Evolutionary conservation across 1,140 invertebrate species (phyloP).

Genomic region (Drosophila pachea): DNA sequence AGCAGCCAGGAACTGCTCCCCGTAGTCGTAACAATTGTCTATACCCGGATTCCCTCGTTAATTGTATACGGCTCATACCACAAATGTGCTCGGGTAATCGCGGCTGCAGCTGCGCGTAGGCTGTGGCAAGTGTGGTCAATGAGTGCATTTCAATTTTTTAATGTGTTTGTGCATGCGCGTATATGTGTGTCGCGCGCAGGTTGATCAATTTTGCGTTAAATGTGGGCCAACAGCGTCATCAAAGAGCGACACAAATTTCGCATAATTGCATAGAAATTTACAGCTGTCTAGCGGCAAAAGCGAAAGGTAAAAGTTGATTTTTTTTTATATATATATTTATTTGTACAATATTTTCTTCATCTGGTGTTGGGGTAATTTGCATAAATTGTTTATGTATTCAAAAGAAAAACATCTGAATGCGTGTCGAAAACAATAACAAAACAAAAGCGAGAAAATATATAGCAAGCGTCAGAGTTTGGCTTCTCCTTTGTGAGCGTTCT

Average conservation of each 20-base stretch:
- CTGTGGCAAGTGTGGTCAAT: slow-evolving; percentile 14
- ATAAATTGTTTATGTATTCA: slow-evolving; percentile 33
- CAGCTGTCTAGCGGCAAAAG: slow-evolving; percentile 36
- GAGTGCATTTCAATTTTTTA: slow-evolving; percentile 16
- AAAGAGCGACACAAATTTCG: slow-evolving; percentile 25
- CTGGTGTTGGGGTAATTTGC: slow-evolving; percentile 31
- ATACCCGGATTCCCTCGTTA: slow-evolving; percentile 1
- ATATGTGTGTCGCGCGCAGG: background rate
- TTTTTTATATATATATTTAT: slow-evolving; percentile 18
- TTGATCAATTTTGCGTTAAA: slow-evolving; percentile 31
- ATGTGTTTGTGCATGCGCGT: slow-evolving; percentile 4
- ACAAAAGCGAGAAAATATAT: slow-evolving; percentile 20
- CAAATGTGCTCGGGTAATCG: slow-evolving; percentile 11
- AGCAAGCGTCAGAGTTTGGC: background rate
- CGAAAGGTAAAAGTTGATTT: slow-evolving; percentile 59
- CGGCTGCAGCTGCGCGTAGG: slow-evolving; percentile 20
- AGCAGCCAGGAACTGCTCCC: slow-evolving; percentile 3
- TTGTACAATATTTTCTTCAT: slow-evolving; percentile 6
- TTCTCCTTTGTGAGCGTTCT: background rate
- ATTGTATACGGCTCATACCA: slow-evolving; percentile 7
- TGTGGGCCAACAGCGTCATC: slow-evolving; percentile 25
- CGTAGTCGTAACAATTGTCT: no score
- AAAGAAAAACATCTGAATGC: slow-evolving; percentile 11
- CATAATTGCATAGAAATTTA: slow-evolving; percentile 44
- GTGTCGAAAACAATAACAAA: slow-evolving; percentile 27